phyloP scores from a whole-genome alignment of 2,113 vertebrate species.

The Motacilla alba region DNA sequence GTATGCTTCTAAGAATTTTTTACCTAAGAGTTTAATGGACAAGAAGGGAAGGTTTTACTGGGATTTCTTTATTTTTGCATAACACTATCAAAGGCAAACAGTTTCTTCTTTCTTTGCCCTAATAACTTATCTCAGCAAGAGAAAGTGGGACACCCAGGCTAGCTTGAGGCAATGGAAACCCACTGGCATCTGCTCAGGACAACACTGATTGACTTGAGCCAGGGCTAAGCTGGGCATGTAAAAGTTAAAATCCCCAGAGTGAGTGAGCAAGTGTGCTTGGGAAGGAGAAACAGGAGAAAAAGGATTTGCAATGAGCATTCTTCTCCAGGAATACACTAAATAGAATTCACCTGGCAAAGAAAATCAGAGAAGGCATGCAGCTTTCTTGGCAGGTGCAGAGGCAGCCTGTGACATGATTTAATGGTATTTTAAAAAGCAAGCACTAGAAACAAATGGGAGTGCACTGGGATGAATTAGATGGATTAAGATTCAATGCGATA shows the following conservation, averaged over 20 bases:
- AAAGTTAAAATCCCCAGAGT: not conserved
- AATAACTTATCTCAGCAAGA: not conserved
- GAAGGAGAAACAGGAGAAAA: slow-evolving; percentile 25
- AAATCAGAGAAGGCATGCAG: not conserved
- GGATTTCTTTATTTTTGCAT: slow-evolving; percentile 10
- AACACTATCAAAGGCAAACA: not conserved
- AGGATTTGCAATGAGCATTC: slow-evolving; percentile 19
- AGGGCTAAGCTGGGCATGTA: not conserved
- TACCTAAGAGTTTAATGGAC: not conserved
- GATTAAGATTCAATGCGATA: slow-evolving; percentile 50
- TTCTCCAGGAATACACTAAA: slow-evolving; percentile 23
- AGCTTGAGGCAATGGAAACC: not conserved
- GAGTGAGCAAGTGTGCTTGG: not conserved
- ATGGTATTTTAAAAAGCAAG: slow-evolving; percentile 38
- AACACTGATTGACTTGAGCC: not conserved
- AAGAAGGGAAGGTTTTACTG: not conserved
- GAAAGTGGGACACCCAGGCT: not conserved
- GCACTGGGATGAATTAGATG: slow-evolving; percentile 49
- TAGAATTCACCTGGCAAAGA: slow-evolving; percentile 40
- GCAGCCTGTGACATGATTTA: slow-evolving; percentile 49
- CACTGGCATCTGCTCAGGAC: not conserved
- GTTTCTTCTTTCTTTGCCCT: not conserved
- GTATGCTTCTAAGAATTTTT: not conserved
- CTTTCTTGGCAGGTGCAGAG: slow-evolving; percentile 50
- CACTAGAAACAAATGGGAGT: slow-evolving; percentile 38